Base-by-base conservation (phyloP, 2,797 vertebrate genomes). In the Malurus leucopterus region DNA sequence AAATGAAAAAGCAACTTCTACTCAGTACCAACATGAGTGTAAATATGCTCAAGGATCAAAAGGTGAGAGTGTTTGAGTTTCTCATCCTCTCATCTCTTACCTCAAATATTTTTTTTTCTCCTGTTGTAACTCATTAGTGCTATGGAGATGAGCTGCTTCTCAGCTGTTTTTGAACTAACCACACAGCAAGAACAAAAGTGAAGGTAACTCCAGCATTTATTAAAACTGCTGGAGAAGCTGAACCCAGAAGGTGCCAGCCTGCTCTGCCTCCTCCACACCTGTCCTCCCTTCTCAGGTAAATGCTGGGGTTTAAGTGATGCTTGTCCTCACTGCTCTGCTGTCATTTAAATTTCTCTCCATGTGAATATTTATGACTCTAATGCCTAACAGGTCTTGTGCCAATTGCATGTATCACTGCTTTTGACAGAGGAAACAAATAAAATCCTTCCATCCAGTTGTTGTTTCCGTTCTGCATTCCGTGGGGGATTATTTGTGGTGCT, bases 401-500 rank as follows among this genome's bases (percentile, higher is more conserved):
- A 91, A 84, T 53, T 92, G 88, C 89, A 84, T 95, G 87, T 92
- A 78, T 53, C 75, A 41, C 73, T 75, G 78, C 70, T 69, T 85
- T 81, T 63, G 54, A 88, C 75, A 79, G 84, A 85, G 34, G 53
- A 92, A 90, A 75, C 54, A 79, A 95, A 95, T 96, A 96, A 96
- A 96, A 38, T 62, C 5, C 1, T 88, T 70, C 54, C 40, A 84
- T 5, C 7, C 9, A 84, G 34, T 26, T 62, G 74, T 54, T 79
- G 80, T 68, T 88, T 68, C 58, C 29, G 7, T 91, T 84, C 72
- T 94, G 61, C 54, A 34, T 71, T 63, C 18, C 40, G 14, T 0
- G 2, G 41, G 64, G 8, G 17, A 12, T 57, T 54, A 12, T 53
- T 77, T 72, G 19, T 62, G 24, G n/a, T 2, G 26, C 29, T 46